phyloP scores from a whole-genome alignment of 1,140 invertebrate genomes.

The Trachelipus rathkii region DNA sequence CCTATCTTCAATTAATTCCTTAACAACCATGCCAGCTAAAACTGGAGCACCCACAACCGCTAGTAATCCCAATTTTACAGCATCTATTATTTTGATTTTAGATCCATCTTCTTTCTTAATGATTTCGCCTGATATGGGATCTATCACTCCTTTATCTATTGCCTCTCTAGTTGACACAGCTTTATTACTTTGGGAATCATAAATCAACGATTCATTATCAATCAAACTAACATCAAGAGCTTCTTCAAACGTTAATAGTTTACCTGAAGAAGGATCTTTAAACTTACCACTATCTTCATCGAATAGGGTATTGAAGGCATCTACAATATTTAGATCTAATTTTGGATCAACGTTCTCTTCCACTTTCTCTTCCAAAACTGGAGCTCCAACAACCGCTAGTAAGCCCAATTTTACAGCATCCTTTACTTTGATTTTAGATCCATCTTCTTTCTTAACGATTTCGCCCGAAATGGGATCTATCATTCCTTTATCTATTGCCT shows the following conservation, averaged over 20 bases:
- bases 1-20: conserved; percentile 54
- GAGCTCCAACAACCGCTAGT: conserved; percentile 61
- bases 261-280: conserved; percentile 63
- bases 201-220: conserved; percentile 67
- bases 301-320: conserved; percentile 64
- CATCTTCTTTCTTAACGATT: conserved; percentile 56
- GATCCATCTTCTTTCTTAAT: conserved; percentile 57
- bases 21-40: conserved; percentile 39
- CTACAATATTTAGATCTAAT: conserved; percentile 51
- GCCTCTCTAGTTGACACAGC: conserved; percentile 67
- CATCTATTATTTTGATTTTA: conserved; percentile 62
- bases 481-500: conserved; percentile 66
- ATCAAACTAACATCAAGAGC: conserved; percentile 71
- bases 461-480: conserved; percentile 73
- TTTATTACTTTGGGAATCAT: conserved; percentile 60
- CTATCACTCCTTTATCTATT: conserved; percentile 66
- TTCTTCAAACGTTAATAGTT: conserved; percentile 66
- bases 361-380: conserved; percentile 48
- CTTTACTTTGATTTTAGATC: conserved; percentile 56
- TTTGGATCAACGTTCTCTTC: conserved; percentile 51
- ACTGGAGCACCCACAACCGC: conserved; percentile 58
- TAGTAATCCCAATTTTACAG: conserved; percentile 77
- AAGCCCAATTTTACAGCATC: conserved; percentile 83
- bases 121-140: conserved; percentile 67
- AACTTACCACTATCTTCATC: conserved; percentile 64